phyloP scores from a whole-genome alignment of 2,797 vertebrate genomes.

The Petrocephalus schoutedeni region DNA sequence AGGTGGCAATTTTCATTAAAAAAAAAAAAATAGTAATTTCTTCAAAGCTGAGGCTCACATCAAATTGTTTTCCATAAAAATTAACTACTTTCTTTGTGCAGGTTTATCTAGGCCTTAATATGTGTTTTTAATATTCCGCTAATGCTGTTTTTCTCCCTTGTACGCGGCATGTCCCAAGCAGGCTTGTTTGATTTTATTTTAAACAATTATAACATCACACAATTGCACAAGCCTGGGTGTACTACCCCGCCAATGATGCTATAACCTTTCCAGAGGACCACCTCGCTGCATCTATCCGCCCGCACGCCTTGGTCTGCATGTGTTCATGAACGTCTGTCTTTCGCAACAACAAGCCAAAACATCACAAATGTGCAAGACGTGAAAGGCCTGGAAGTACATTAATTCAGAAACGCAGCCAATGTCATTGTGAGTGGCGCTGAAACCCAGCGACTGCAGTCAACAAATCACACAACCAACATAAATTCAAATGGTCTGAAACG shows the following conservation, averaged over 20 bases:
- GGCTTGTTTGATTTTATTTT: neutral
- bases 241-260: neutral
- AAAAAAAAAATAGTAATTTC: neutral
- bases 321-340: neutral
- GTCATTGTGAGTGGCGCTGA: neutral
- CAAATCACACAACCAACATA: neutral
- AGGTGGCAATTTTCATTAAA: neutral
- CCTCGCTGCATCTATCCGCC: neutral
- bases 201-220: neutral
- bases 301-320: neutral
- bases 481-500: neutral
- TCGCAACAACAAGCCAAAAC: constrained; percentile 23
- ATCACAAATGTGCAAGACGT: neutral
- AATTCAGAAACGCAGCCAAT: neutral
- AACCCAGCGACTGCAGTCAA: neutral
- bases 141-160: no score
- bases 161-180: neutral
- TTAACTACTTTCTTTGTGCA: constrained; percentile 20
- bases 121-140: neutral
- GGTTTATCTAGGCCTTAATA: neutral
- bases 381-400: neutral
- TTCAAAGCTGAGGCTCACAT: constrained; percentile 14
- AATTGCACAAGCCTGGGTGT: neutral
- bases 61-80: constrained; percentile 7
- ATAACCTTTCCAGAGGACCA: neutral